Evolutionary conservation across 1,140 invertebrate species (phyloP).

Genomic region (Orchesella cincta): DNA sequence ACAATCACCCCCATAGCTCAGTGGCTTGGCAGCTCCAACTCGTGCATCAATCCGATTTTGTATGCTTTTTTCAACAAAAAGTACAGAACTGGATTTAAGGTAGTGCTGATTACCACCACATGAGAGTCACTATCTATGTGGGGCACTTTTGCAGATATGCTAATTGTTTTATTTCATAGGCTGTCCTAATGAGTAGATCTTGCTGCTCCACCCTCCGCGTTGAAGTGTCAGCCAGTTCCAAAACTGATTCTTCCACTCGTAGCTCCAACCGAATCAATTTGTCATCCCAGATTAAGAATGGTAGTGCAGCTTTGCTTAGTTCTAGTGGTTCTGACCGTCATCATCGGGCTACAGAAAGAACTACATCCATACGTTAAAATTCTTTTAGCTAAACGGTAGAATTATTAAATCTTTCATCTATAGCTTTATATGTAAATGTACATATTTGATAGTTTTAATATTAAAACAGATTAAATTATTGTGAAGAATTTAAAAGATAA

Average conservation of each 20-base stretch:
- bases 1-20: constrained; percentile 61
- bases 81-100: constrained; percentile 49
- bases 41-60: constrained; percentile 51
- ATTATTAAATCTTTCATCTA: background rate
- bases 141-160: no score
- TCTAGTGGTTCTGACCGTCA: constrained; percentile 14
- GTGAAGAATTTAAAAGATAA: background rate
- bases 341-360: background rate
- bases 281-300: constrained; percentile 32
- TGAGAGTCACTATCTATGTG: no score
- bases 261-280: constrained; percentile 48
- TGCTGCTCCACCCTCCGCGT: constrained; percentile 49
- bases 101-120: no score
- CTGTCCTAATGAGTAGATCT: constrained; percentile 48
- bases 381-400: background rate
- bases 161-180: no score
- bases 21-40: constrained; percentile 62
- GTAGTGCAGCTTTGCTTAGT: constrained; percentile 12
- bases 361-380: background rate
- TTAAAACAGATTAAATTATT: background rate
- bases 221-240: constrained; percentile 38
- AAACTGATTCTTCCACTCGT: constrained; percentile 45
- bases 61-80: constrained; percentile 51
- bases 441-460: background rate
- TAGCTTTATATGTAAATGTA: background rate